Base-by-base conservation (phyloP, 2,888 invertebrate genomes). In the Hesperia comma region DNA sequence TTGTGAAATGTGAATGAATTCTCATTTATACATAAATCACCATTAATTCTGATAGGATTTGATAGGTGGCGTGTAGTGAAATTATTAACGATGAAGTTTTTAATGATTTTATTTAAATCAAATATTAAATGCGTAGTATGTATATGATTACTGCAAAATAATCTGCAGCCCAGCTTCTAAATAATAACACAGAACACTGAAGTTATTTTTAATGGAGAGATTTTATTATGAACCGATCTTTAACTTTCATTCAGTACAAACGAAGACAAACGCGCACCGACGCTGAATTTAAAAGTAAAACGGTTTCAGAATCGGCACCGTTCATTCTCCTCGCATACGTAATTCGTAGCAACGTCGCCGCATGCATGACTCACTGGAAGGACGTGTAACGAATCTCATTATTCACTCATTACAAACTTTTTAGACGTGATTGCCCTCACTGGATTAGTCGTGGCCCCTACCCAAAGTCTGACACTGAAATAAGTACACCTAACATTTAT, bases 281-380 rank as follows among this genome's bases (percentile, higher is more conserved):
- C 10, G 19, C 49, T 49, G 49, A 49, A 49, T 49, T 49, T 49
- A 49, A 49, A 49, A 49, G 51, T 51, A 51, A 51, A 51, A 51
- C 51, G 51, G 51, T 51, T 51, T 51, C 51, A 51, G 51, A 51
- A 26, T 26, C 51, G 51, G 10, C 21, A 51, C 14, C 51, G 51
- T 51, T 51, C 51, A 26, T 51, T 46, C 51, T 51, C 26, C 12
- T 6, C 51, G 51, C 21, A 51, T 51, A 51, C 21, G 51, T 51
- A 51, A 51, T 51, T 51, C 14, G 6, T 14, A 26, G 21, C 51
- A 17, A 26, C 26, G 37, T 6, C 51, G 51, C 51, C 10, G 21
- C 21, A 51, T 51, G 49, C 49, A 19, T 49, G 21, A 51, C 8
- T 51, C 51, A 51, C 26, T 51, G 4, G 26, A 21, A 51, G 21